Evolutionary conservation across 2,888 invertebrate genomes (phyloP), one percentile per base, ranked within the genome.

Genomic region (Sicus ferrugineus): DNA sequence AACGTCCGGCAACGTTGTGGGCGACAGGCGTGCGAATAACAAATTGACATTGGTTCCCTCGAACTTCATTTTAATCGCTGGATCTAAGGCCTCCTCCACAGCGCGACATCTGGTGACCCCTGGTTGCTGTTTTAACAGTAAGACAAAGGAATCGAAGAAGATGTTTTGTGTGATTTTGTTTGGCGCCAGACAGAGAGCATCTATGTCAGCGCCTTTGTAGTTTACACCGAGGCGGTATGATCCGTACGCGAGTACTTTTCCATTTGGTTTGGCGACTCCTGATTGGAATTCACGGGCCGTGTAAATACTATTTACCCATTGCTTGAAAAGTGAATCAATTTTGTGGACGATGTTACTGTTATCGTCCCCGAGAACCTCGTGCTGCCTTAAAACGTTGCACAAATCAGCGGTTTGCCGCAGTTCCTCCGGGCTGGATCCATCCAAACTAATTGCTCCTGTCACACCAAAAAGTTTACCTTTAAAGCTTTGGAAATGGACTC

Each of bases 21-120:
- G 88, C 42, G 96, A 93, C 73, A 99, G 87, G 73, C 96, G 89
- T 0, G 99, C 98, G 87, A 99, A 99, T 73, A 98, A 87, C 90
- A 99, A 92, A 88, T 99, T 99, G 76, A 99, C 96, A 88, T 99
- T 99, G 76, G 99, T 97, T 34, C 95, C 96, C 87, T 97, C 95
- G 85, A 98, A 99, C 83, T 94, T 95, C 95, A 99, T 96, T 87
- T 99, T 99, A 75, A 99, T 97, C 9, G 99, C 97, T 3, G 99
- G 99, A 75, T 99, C 99, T 86, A 94, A 99, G 0, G 99, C 99
- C 84, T 98, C 98, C 85, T 98, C 98, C 0, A 99, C 97, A 1
- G 96, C 91, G 80, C 93, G 87, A 72, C 95, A 88, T 81, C 94
- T 93, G 67, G 92, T 91, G 52, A 94, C 93, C 88, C 97, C 95